Evolutionary conservation across 2,113 vertebrate genomes (phyloP).

Genomic region (Pseudopodoces humilis): DNA sequence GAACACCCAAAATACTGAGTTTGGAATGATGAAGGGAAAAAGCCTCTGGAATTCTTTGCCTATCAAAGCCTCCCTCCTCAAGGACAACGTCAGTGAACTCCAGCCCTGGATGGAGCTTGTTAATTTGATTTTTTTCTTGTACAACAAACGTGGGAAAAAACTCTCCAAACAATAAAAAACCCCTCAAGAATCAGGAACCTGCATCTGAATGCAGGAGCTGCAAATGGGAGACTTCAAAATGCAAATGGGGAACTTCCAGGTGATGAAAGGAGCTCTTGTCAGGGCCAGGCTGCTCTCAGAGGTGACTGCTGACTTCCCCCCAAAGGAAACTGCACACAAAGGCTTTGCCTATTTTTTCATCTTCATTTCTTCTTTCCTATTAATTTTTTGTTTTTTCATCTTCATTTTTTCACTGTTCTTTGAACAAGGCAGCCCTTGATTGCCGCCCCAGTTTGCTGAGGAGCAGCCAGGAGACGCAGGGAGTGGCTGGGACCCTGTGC

Average conservation of each 20-base stretch:
- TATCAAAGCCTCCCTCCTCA: background rate
- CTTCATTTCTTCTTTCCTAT: background rate
- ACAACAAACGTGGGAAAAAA: background rate
- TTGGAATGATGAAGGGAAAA: background rate
- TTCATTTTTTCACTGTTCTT: background rate
- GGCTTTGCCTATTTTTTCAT: fast-evolving
- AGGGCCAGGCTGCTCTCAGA: background rate
- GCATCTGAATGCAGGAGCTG: background rate
- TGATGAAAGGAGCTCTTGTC: background rate
- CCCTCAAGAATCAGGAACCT: background rate
- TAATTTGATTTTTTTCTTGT: background rate
- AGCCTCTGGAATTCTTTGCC: background rate
- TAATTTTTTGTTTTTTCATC: background rate
- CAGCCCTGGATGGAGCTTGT: background rate
- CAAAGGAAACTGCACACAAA: background rate
- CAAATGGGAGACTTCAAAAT: background rate
- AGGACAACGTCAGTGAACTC: background rate
- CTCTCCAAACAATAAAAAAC: fast-evolving
- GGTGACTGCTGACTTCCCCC: background rate
- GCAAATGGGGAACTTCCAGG: background rate
- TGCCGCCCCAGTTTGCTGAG: background rate
- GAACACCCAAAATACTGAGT: background rate
- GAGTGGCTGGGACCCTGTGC: fast-evolving
- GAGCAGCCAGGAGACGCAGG: fast-evolving
- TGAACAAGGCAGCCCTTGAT: background rate